These are phyloP conservation scores for Pelvicachromis taeniatus DNA, from an alignment of 2,113 vertebrate species.

Conservation along the genomic window DNA sequence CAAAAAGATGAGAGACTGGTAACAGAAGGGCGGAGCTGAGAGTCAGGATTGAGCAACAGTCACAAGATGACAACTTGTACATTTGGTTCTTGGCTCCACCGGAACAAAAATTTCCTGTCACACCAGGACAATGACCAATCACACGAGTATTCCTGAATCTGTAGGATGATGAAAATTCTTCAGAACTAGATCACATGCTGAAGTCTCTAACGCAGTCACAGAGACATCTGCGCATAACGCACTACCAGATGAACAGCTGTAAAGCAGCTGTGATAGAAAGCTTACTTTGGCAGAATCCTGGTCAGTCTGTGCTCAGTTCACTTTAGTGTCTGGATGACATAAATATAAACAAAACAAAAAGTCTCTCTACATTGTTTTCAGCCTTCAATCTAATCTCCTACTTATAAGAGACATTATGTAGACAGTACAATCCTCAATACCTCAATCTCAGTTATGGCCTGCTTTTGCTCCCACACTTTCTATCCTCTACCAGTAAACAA, in stretches of 20 bases:
- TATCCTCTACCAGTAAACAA: constrained; percentile 35
- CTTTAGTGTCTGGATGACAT: not conserved
- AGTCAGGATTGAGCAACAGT: not conserved
- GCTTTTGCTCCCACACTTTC: not conserved
- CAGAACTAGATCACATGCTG: not conserved
- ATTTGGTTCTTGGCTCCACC: not conserved
- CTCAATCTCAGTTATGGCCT: not conserved
- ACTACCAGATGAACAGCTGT: not conserved
- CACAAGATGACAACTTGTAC: not conserved
- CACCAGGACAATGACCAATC: not conserved
- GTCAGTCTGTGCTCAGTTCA: not conserved
- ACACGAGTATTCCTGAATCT: not conserved
- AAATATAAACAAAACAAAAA: not conserved
- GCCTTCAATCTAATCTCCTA: not conserved
- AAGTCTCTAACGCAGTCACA: not conserved
- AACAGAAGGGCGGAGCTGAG: not conserved
- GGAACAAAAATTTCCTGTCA: not conserved
- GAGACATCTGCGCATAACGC: not conserved
- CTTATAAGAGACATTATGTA: not conserved
- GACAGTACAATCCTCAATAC: not conserved
- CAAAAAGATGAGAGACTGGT: not conserved
- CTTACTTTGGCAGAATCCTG: not conserved
- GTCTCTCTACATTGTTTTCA: not conserved
- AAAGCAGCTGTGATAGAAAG: not conserved
- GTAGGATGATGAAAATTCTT: not conserved